Percentiles rank a stretch among this genome's conserved stretches.
phyloP scores from a whole-genome alignment of 92 coral and sea anemone genomes.

The Muricea muricata region DNA sequence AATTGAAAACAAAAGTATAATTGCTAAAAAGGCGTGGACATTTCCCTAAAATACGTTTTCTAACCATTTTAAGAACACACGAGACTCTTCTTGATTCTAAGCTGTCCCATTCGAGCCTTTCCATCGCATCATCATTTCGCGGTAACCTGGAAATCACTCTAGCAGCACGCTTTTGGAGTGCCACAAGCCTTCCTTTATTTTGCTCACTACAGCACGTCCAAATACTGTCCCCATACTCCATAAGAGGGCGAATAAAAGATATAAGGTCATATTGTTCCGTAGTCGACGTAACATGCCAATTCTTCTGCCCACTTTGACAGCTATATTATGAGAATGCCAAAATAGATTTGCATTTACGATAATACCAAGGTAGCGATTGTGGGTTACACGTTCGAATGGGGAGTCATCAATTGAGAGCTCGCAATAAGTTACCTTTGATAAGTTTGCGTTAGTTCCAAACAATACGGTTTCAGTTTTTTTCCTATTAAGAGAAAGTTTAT shows the following conservation, averaged over 20 bases:
- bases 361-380: slow-evolving; percentile 45
- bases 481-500: slow-evolving; percentile 15
- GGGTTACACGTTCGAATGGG: slow-evolving; percentile 24
- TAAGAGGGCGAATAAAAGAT: slow-evolving; percentile 34
- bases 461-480: slow-evolving; percentile 38
- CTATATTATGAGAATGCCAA: slow-evolving; percentile 37
- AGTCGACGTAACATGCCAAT: slow-evolving; percentile 60
- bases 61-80: neutral
- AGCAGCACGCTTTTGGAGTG: slow-evolving; percentile 11
- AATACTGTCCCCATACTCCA: slow-evolving; percentile 41
- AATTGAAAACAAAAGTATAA: neutral
- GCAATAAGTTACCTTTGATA: neutral
- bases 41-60: neutral
- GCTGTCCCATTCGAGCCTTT: slow-evolving; percentile 13
- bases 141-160: neutral
- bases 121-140: slow-evolving; percentile 20
- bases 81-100: slow-evolving; percentile 3
- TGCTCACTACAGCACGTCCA: slow-evolving; percentile 35
- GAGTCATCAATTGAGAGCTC: slow-evolving; percentile 11
- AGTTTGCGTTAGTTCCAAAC: slow-evolving; percentile 1
- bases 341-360: slow-evolving; percentile 36
- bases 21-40: neutral
- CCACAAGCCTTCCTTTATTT: slow-evolving; percentile 10
- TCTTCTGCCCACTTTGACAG: slow-evolving; percentile 46
- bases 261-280: slow-evolving; percentile 34